Percentiles rank a stretch among this genome's conserved stretches.
Evolutionary conservation across 2,888 invertebrate genomes (phyloP).

Genomic region (Athalia cordata): DNA sequence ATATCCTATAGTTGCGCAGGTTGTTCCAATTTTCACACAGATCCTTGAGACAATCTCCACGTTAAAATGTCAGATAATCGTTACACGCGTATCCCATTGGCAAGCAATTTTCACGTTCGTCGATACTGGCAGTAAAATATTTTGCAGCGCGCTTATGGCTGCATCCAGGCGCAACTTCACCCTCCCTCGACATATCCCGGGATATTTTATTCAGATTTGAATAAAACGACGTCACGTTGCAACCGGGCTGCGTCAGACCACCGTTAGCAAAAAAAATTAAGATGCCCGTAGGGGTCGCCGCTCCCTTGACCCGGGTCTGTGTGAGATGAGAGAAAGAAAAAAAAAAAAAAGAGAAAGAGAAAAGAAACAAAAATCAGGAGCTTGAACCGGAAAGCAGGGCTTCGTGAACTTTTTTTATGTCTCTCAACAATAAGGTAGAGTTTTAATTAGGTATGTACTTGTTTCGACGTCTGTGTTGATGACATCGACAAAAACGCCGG

Average conservation of each 20-base stretch:
- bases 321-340: constrained; percentile 21
- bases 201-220: constrained; percentile 61
- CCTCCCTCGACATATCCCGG: constrained; percentile 63
- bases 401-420: constrained; percentile 53
- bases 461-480: constrained; percentile 76
- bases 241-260: constrained; percentile 70
- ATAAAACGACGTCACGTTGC: constrained; percentile 61
- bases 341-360: background rate
- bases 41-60: constrained; percentile 55
- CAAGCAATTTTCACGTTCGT: constrained; percentile 64
- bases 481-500: constrained; percentile 77
- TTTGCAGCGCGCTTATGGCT: constrained; percentile 73
- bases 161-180: constrained; percentile 71
- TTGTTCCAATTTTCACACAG: constrained; percentile 51
- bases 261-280: constrained; percentile 72
- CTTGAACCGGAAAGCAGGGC: background rate
- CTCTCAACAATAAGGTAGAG: background rate
- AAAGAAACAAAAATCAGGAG: background rate
- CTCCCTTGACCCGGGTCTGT: constrained; percentile 69
- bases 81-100: constrained; percentile 70
- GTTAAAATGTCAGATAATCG: constrained; percentile 62
- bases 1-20: constrained; percentile 67
- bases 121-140: constrained; percentile 68
- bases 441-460: constrained; percentile 45
- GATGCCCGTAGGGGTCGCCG: constrained; percentile 67